Evolutionary conservation across 2,113 vertebrate genomes (phyloP).

Genomic region (Epinephelus moara): DNA sequence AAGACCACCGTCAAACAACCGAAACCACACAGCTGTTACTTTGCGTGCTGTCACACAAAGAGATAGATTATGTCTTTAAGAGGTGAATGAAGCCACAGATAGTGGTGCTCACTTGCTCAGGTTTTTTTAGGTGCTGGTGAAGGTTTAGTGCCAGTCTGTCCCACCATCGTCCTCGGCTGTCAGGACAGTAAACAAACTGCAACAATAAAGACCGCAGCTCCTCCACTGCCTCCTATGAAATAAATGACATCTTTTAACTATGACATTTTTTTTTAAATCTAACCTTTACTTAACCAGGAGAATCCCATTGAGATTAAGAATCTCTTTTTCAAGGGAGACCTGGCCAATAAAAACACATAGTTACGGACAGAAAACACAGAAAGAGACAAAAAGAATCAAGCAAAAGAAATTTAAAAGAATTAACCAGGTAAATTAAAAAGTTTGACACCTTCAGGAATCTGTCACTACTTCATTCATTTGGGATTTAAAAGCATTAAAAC

Average conservation of each 20-base stretch:
- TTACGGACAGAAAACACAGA: no score
- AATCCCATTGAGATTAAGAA: no score
- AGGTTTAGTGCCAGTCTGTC: conserved; percentile 95
- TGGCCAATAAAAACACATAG: no score
- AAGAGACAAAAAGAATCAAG: no score
- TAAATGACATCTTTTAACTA: not conserved
- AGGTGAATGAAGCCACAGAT: conserved; percentile 8
- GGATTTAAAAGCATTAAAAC: no score
- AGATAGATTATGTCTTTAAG: not conserved
- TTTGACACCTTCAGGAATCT: no score
- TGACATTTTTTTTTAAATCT: no score
- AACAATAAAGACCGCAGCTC: conserved; percentile 88
- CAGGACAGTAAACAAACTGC: conserved; percentile 90
- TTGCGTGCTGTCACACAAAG: not conserved
- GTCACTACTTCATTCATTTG: no score
- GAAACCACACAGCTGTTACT: not conserved
- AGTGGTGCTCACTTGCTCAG: conserved; percentile 82
- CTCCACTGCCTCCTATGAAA: conserved; percentile 88
- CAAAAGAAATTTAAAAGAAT: no score
- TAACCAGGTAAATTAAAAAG: no score
- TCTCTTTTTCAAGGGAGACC: no score
- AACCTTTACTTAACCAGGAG: no score
- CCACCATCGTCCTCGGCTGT: conserved; percentile 97
- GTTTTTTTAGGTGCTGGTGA: conserved; percentile 93
- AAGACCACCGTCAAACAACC: not conserved